Base-by-base conservation (phyloP, 2,113 vertebrate species). In the Sinocyclocheilus grahami region DNA sequence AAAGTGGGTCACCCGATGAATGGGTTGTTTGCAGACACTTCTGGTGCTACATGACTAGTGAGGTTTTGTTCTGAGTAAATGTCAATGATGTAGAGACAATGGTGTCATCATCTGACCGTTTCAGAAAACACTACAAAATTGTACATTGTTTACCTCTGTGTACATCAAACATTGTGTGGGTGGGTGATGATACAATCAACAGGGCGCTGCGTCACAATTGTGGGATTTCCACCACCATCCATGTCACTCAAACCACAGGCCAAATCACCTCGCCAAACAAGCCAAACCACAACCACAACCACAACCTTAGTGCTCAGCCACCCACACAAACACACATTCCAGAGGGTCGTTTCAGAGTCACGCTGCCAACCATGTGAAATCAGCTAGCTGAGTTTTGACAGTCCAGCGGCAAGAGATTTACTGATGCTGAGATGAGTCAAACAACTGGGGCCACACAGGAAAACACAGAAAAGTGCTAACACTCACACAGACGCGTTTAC, bases 341-440 rank as follows among this genome's bases (percentile, higher is more conserved):
- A 39, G 79, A 89, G 60, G 39, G 48, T 65, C 18, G 51, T 87
- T 74, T 67, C 82, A 85, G 76, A 88, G 85, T 42, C 63, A 69
- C 30, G 12, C 42, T 30, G 48, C 24, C 20, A 24, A 11, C 1
- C 37, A 83, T 5, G 46, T 78, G 7, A n/a, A 24, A 63, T 76
- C n/a, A 80, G 11, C 48, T 51, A 30, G 87, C 79, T 84, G 81
- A 78, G 76, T 85, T 88, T 46, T 79, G 48, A 86, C 78, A 79
- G 24, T 33, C 71, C 33, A 75, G 9, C 9, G 18, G n/a, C 48
- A 78, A 85, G 46, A 71, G 63, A 65, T 74, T 63, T 67, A 72
- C 24, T 69, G 55, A 46, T 16, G 12, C 18, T 4, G 2, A 78
- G 27, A 60, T 9, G 14, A 27, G 46, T 78, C 33, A n/a, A n/a